phyloP scores from a whole-genome alignment of 2,797 vertebrate genomes.

The Cetoscarus ocellatus region DNA sequence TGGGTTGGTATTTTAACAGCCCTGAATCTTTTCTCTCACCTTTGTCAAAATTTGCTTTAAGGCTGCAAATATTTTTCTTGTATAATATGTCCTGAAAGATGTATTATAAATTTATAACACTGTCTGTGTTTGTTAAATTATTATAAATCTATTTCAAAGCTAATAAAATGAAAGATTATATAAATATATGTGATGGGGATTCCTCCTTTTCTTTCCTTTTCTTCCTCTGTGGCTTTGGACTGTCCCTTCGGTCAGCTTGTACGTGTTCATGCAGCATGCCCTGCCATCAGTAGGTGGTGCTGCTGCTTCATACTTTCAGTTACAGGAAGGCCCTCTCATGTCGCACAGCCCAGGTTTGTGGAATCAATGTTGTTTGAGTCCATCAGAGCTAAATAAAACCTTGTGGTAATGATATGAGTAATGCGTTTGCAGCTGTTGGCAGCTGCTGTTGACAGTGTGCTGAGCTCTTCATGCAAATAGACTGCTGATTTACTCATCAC shows the following conservation, averaged over 20 bases:
- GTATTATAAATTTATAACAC: slow-evolving; percentile 40
- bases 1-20: neutral
- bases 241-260: neutral
- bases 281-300: slow-evolving; percentile 37
- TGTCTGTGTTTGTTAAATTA: slow-evolving; percentile 61
- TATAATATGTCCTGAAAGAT: slow-evolving; percentile 32
- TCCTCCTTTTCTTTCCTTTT: too few relatives aligned
- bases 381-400: slow-evolving; percentile 51
- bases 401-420: slow-evolving; percentile 34
- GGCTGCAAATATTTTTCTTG: slow-evolving; percentile 19
- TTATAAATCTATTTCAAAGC: slow-evolving; percentile 50
- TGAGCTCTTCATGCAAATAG: slow-evolving; percentile 30
- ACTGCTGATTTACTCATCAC: slow-evolving; percentile 26
- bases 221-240: too few relatives aligned
- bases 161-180: slow-evolving; percentile 56
- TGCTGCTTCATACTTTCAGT: slow-evolving; percentile 12
- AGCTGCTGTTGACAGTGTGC: slow-evolving; percentile 38
- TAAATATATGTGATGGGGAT: neutral
- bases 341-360: neutral
- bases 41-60: neutral
- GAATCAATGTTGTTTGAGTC: slow-evolving; percentile 28
- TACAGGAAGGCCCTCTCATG: neutral
- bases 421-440: slow-evolving; percentile 53
- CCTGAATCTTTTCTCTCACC: neutral
- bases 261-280: slow-evolving; percentile 6